These are phyloP conservation scores for Torymus aiolomorphi DNA, from an alignment of 2,888 invertebrate genomes.

Conservation along the genomic window DNA sequence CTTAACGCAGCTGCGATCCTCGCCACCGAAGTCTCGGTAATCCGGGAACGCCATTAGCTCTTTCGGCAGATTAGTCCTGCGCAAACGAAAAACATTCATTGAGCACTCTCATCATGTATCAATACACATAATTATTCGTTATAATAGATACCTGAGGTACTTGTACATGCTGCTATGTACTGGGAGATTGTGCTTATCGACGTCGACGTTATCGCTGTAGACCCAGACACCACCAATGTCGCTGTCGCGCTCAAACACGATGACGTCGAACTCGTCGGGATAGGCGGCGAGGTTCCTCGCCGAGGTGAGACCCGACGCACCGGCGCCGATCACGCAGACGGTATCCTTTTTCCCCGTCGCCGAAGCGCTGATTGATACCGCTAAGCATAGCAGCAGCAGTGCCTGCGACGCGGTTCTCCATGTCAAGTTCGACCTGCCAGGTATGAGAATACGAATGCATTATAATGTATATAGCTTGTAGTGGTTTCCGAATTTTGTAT, in stretches of 20 bases:
- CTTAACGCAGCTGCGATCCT: constrained; percentile 80
- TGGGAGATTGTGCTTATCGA: constrained; percentile 82
- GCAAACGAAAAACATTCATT: not conserved
- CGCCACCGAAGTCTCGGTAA: constrained; percentile 79
- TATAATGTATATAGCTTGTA: too few species aligned
- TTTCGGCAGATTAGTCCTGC: constrained; percentile 86
- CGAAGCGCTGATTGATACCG: too few species aligned
- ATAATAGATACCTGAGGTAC: constrained; percentile 78
- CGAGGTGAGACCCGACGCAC: constrained; percentile 84
- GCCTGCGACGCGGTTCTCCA: too few species aligned
- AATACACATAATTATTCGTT: not conserved
- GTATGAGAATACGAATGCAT: too few species aligned
- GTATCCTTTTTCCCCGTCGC: not conserved
- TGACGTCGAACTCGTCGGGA: constrained; percentile 76
- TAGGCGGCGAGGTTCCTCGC: constrained; percentile 79
- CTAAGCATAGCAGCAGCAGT: too few species aligned
- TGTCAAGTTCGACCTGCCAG: too few species aligned
- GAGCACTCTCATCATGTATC: not conserved
- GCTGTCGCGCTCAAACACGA: constrained; percentile 83
- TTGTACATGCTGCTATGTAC: constrained; percentile 89
- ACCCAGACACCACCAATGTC: constrained; percentile 89
- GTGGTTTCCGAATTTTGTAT: too few species aligned
- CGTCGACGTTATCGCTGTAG: constrained; percentile 81
- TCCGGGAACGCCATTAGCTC: constrained; percentile 88
- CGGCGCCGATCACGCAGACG: constrained; percentile 85